A percentile compares a stretch with the other conserved stretches of the same genome.
Conservation (phyloP, 2,113 vertebrate genomes). For the Saccopteryx leptura region DNA sequence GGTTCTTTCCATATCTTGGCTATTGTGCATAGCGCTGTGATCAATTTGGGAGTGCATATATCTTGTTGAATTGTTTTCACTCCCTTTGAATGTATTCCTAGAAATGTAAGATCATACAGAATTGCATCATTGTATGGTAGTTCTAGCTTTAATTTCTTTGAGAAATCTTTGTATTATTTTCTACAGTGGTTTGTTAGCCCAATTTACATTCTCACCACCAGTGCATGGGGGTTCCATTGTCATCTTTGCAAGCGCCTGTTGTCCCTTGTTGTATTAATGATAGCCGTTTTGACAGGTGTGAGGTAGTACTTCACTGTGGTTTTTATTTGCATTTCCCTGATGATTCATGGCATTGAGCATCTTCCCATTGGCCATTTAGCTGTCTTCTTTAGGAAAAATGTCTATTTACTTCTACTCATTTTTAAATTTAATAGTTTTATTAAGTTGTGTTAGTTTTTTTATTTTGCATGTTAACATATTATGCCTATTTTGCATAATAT, state of each 20-base stretch:
- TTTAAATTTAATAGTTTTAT: background rate
- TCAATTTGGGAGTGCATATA: background rate
- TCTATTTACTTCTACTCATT: background rate
- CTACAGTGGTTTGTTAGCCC: background rate
- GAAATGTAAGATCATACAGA: background rate
- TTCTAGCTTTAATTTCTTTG: background rate
- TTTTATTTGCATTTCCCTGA: slow-evolving; percentile 3
- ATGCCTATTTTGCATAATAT: background rate
- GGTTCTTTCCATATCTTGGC: background rate
- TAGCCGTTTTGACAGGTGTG: background rate
- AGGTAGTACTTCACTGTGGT: background rate
- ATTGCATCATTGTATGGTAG: background rate
- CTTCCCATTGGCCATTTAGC: background rate
- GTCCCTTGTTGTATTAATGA: background rate
- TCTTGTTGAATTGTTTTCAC: background rate
- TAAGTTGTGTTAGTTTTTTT: background rate
- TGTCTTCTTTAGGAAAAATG: background rate
- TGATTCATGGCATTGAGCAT: background rate
- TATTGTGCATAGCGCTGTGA: background rate
- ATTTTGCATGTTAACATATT: background rate
- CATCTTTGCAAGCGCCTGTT: background rate
- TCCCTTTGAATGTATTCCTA: background rate
- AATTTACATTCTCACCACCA: background rate
- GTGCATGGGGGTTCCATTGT: background rate
- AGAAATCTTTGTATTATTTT: background rate